Base-by-base conservation (phyloP, 1,140 invertebrate species). In the Aricia agestis region DNA sequence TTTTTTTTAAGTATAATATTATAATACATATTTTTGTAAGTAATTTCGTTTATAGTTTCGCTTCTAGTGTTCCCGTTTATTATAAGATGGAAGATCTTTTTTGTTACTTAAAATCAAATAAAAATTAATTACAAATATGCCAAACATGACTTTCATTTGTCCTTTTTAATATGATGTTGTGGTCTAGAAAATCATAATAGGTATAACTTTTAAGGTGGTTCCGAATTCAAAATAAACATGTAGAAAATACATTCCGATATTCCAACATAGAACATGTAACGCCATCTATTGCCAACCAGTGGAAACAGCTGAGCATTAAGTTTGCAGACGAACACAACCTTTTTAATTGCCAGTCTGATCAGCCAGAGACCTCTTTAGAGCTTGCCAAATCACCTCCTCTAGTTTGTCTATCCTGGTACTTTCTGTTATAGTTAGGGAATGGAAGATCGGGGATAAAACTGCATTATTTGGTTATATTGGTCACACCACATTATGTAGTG, bases 51-150 rank as follows among this genome's bases (percentile, higher is more conserved):
- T 89, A 84, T 86, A 90, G 80, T 85, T 89, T 87, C 87, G 89
- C 86, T 86, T 91, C 78, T 85, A 85, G 83, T 85, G 83, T 88
- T 82, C 82, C 84, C 81, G 82, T 86, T 89, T 89, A 85, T 84
- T 83, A 86, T 88, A 80, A 76, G 80, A 87, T 85, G 82, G 86
- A 82, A 83, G 87, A 84, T 81, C 79, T 86, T 86, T 87, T 91
- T 91, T 90, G 89, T 91, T 91, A 91, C 89, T 91, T 91, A 91
- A 91, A 91, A 91, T 89, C 78, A 81, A 91, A 85, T 91, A 89
- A 90, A 90, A 87, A 85, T 85, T 87, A 89, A 90, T 88, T 90
- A 91, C 85, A 89, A 91, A 82, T 90, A 90, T 86, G 87, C 87
- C 89, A 90, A 91, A 88, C 82, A 79, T 78, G 77, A 81, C 78